phyloP scores from a whole-genome alignment of 2,888 invertebrate species.

The Acronicta alni region DNA sequence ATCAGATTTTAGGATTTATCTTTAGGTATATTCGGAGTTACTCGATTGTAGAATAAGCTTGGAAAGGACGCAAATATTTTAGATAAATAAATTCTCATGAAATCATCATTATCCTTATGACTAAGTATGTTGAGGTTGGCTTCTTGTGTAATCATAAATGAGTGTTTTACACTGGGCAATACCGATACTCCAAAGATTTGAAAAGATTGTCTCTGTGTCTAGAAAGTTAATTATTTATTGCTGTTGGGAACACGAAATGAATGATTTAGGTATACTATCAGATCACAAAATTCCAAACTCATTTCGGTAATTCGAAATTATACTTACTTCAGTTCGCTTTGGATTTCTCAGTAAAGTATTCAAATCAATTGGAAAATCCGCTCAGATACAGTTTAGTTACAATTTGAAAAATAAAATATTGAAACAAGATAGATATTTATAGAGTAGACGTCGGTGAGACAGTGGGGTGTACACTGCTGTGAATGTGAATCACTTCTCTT shows the following conservation, averaged over 20 bases:
- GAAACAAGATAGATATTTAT: conserved; percentile 43
- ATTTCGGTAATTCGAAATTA: background rate
- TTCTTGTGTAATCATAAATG: no score
- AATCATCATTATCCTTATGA: no score
- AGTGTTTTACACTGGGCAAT: no score
- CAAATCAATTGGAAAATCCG: background rate
- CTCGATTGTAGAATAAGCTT: conserved; percentile 3
- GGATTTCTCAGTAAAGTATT: no score
- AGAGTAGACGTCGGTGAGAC: conserved; percentile 51
- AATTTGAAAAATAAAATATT: conserved; percentile 32
- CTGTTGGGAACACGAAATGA: no score
- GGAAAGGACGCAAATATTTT: background rate
- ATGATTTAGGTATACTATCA: background rate
- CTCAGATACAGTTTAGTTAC: conserved; percentile 24
- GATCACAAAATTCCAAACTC: background rate
- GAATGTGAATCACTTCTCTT: conserved; percentile 40
- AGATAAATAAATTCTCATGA: background rate
- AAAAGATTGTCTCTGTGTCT: no score
- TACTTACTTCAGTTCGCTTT: no score
- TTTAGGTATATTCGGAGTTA: conserved; percentile 29
- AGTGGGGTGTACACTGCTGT: conserved; percentile 29
- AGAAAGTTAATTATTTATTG: no score
- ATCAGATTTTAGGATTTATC: conserved; percentile 47
- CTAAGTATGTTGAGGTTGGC: no score
- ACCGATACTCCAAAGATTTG: no score